Percentiles rank a stretch among this genome's conserved stretches.
Evolutionary conservation across 2,113 vertebrate species (phyloP).

Genomic region (Salminus brasiliensis): DNA sequence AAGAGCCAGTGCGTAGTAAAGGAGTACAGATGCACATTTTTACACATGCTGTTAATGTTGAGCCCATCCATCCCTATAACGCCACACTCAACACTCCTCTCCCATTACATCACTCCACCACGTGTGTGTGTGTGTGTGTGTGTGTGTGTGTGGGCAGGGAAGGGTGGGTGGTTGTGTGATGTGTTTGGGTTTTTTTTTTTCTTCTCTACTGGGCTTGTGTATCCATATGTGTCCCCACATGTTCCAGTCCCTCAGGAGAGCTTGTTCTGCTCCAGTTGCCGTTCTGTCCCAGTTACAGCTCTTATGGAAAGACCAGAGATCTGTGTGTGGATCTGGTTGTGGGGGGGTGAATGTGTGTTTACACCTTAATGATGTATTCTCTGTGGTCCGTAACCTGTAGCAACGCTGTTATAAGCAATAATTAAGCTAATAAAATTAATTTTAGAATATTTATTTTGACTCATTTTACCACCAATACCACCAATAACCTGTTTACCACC

Average conservation of each 20-base stretch:
- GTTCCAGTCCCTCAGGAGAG: slow-evolving; percentile 63
- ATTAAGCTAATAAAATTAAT: neutral
- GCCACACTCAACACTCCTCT: too few relatives aligned
- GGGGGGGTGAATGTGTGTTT: slow-evolving; percentile 16
- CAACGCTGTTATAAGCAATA: neutral
- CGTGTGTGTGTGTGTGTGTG: slow-evolving; percentile 39
- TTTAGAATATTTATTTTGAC: too few relatives aligned
- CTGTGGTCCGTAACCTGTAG: neutral
- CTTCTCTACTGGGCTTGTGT: slow-evolving; percentile 27
- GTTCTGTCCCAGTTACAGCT: slow-evolving; percentile 75
- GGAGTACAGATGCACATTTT: too few relatives aligned
- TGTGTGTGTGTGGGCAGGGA: too few relatives aligned
- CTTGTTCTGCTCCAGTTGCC: slow-evolving; percentile 74
- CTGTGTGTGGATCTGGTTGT: slow-evolving; percentile 8
- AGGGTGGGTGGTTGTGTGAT: slow-evolving; percentile 11
- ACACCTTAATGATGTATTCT: neutral
- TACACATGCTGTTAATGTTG: too few relatives aligned
- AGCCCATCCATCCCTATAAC: too few relatives aligned
- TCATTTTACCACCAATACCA: too few relatives aligned
- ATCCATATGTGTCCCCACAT: slow-evolving; percentile 55
- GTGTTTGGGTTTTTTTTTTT: too few relatives aligned
- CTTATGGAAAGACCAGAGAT: neutral
- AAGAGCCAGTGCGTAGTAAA: neutral
- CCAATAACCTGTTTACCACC: too few relatives aligned
- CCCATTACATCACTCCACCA: neutral